Evolutionary conservation across 2,797 vertebrate genomes (phyloP), one percentile per base, ranked within the genome.

Genomic region (Gymnoscopelus microlampas): DNA sequence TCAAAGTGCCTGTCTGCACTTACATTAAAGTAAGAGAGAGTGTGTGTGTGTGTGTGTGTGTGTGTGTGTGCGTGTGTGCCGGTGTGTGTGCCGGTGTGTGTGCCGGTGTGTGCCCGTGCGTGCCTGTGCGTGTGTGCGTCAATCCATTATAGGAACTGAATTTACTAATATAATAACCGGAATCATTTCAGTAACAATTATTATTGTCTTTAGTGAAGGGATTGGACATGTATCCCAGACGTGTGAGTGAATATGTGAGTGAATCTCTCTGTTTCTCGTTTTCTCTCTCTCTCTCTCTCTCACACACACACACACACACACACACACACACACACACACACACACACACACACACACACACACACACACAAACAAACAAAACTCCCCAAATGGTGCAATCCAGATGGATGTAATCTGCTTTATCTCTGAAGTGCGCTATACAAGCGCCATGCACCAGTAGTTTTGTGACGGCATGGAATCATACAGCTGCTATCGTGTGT

Each of bases 381-480:
- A 50, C 2, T 60, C 62, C 53, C 67, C 53, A 71, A 68, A 70
- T 69, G 76, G 78, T 76, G 63, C 59, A 57, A 35, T 77, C 70
- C 67, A 66, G 68, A 69, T 60, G 39, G 39, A 44, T 44, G 39
- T 44, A 44, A 44, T 44, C 39, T 44, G 39, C 39, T 44, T 44
- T 9, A 44, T 44, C 39, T 44, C 39, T 44, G 26, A 26, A 26
- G 26, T 26, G 26, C 2, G 26, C 3, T 26, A 26, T 26, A 26
- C 7, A 8, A 44, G 39, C 73, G 77, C 77, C 77, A 79, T 68
- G 73, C 73, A 66, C 67, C 68, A 77, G 78, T 82, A 78, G 72
- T 71, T 71, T 76, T 64, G 23, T 73, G 72, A 72, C 71, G 68
- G 63, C 61, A 54, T 73, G 39, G 8, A 44, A 44, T 44, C 39